Evolutionary conservation across 2,113 vertebrate species (phyloP), one percentile per base, ranked within the genome.

Genomic region (Oncorhynchus kisutch): DNA sequence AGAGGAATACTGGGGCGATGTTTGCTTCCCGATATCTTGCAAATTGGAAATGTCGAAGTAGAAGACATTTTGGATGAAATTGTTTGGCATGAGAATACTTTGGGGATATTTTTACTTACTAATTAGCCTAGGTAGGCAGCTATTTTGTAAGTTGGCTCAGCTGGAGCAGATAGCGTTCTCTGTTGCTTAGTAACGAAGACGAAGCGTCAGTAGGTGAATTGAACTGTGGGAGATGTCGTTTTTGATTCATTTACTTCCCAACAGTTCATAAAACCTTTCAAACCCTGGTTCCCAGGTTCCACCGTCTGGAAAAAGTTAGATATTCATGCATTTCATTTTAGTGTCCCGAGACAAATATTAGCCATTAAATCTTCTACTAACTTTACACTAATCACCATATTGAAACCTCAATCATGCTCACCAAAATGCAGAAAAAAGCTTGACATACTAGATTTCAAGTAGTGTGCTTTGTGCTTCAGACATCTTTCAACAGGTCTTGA

Each of bases 191-290:
- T 80, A 90, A 90, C 86, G 49, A 24, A 31, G 7, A 45, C 48
- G 25, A 54, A 14, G 24, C 49, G 16, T 24, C 14, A 70, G 67
- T 27, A 48, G 54, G 48, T 9, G 68, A 79, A 78, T 45, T 14
- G 88, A 11, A 76, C 77, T 88, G 5, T 87, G 86, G 90, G 87
- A 25, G 0, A 8, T 82, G 88, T 82, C 81, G 84, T 89, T 62
- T 62, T 54, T 18, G 3, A 54, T 54, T 54, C 0, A 54, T 3
- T 54, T 54, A 13, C 51, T 16, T 4, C 12, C 12, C 14, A 16
- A 54, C 16, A 54, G 16, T 62, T 62, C 18, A 62, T 62, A 8
- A n/a, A 22, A 22, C 2, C 59, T n/a, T 45, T 2, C 8, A 45
- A 45, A 45, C 9, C 8, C 2, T 45, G 39, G 8, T 39, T 39